These are phyloP conservation scores for Odobenus rosmarus DNA, from an alignment of 2,113 vertebrate species.

Conservation along the genomic window DNA sequence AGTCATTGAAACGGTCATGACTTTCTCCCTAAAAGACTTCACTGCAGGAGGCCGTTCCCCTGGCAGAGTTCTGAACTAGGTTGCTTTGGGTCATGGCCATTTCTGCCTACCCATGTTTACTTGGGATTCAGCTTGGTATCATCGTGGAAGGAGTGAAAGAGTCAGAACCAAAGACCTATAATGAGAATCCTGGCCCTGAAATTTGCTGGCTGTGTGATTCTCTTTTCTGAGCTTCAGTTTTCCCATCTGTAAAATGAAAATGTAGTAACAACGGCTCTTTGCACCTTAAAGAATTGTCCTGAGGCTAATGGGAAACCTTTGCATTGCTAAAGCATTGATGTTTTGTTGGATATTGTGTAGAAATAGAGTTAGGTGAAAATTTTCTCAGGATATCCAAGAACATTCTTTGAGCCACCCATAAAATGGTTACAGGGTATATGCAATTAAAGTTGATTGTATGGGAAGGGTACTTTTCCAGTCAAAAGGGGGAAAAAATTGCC, in stretches of 20 bases:
- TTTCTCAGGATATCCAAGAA: background rate
- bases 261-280: slow-evolving; percentile 33
- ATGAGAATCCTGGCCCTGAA: background rate
- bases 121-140: background rate
- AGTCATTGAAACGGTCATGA: background rate
- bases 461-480: background rate
- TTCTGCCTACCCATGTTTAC: background rate
- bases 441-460: background rate
- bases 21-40: background rate
- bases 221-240: background rate
- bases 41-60: background rate
- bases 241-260: slow-evolving; percentile 31
- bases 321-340: background rate
- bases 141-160: background rate
- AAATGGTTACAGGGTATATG: background rate
- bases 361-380: background rate
- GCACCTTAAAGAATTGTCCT: background rate
- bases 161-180: background rate
- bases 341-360: background rate
- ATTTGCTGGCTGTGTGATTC: background rate
- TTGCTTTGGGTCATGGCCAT: background rate
- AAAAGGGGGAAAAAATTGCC: background rate
- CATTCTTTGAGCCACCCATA: background rate
- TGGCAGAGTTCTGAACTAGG: background rate
- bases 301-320: background rate